A percentile compares a stretch with the other conserved stretches of the same genome.
These are phyloP conservation scores for Sciurus carolinensis DNA, from an alignment of 2,797 vertebrate genomes.

Conservation along the genomic window DNA sequence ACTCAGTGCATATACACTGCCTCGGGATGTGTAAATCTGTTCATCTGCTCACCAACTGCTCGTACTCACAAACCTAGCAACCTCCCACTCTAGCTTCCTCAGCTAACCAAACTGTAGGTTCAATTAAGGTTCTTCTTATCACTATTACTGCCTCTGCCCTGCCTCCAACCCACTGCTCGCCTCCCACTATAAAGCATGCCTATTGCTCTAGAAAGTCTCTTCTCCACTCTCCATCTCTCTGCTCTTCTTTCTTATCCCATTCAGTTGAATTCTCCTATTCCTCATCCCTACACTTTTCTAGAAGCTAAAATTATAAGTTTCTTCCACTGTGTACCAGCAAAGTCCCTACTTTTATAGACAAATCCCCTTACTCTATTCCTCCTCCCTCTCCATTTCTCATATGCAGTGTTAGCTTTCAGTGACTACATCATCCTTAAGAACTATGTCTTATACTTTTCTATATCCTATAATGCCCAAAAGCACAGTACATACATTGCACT, in stretches of 20 bases:
- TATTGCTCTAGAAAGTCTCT: not conserved
- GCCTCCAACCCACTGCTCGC: not conserved
- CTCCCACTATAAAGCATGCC: not conserved
- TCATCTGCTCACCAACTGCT: not conserved
- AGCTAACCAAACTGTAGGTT: not conserved
- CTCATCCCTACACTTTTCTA: not conserved
- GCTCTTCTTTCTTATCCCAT: not conserved
- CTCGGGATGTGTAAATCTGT: not conserved
- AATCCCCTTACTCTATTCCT: not conserved
- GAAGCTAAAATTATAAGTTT: constrained; percentile 23
- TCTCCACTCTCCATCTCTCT: not conserved
- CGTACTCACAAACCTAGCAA: not conserved
- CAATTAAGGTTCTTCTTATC: not conserved
- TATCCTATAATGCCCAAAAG: not conserved
- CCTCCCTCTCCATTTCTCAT: not conserved
- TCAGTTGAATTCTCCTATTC: not conserved
- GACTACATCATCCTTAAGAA: not conserved
- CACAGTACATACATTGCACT: not conserved
- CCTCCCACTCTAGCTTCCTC: not conserved
- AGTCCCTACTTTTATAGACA: not conserved
- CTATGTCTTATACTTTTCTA: not conserved
- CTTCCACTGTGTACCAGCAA: not conserved
- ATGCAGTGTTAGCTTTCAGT: not conserved
- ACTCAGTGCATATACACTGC: not conserved
- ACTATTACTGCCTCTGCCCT: not conserved